Base-by-base conservation (phyloP, 37 sponge, comb jelly and placozoan species). In the Geodia barretti region DNA sequence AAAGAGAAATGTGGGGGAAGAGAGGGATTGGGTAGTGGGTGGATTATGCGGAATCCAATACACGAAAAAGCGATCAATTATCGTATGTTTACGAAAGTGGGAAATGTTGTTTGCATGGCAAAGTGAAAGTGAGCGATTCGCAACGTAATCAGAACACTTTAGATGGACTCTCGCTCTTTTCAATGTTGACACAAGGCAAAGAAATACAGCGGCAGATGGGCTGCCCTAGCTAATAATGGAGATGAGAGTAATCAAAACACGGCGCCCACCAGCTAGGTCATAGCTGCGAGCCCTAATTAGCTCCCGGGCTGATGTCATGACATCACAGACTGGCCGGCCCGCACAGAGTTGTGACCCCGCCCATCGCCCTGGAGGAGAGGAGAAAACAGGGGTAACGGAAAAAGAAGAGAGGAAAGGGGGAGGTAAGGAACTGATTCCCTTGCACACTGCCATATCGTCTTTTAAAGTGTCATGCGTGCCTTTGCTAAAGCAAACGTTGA, bases 301-400 rank as follows among this genome's bases (percentile, higher is more conserved):
- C 71, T 97, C 98, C 41, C 92, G 84, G 9, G 91, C 89, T 23
- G 98, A 95, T 14, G 82, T 85, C 70, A 86, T 92, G 54, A 92
- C 86, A 62, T 97, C 98, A 82, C 88, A 90, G 29, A 97, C 88
- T 5, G 93, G 79, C 3, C 98, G 80, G 23, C 98, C 98, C 39
- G 85, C 88, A 74, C 84, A 88, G 8, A 92, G 83, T 11, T 34
- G 21, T 28, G 81, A 81, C 32, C 82, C 70, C 37, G 34, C 68
- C 42, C 47, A 38, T 21, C 72, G 74, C 20, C 20, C 19, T 19
- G 21, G 61, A 60, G 61, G 21, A 21, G 61, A 21, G 61, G 61
- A 60, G 61, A 60, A 21, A 60, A 21, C 19, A 21, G 61, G 61
- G 61, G 61, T 23, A 21, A 60, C 20, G 21, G 29, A 68, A 14